Evolutionary conservation across 2,113 vertebrate species (phyloP).

Genomic region (Tachysurus fulvidraco): DNA sequence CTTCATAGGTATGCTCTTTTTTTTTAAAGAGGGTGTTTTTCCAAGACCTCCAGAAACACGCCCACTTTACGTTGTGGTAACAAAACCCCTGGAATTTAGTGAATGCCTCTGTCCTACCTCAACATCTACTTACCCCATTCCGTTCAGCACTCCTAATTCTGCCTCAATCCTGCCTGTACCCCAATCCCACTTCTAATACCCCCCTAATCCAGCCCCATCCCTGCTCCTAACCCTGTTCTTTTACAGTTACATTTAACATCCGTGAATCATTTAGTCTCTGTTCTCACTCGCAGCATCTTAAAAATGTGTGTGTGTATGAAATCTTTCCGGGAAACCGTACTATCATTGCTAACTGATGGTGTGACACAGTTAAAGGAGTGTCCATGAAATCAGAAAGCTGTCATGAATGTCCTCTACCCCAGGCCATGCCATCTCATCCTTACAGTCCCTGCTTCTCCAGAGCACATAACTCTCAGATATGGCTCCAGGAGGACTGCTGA

Average conservation of each 20-base stretch:
- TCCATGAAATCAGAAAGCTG: slow-evolving; percentile 7
- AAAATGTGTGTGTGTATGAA: neutral
- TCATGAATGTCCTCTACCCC: slow-evolving; percentile 10
- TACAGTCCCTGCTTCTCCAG: neutral
- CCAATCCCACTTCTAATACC: neutral
- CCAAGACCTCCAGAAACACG: no score
- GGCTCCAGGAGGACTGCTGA: neutral
- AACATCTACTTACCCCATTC: neutral
- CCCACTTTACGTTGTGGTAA: no score
- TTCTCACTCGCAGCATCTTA: neutral
- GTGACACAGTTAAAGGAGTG: slow-evolving; percentile 21
- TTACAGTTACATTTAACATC: neutral
- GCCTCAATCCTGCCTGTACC: neutral
- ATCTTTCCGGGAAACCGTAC: neutral
- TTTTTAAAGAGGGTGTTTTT: no score
- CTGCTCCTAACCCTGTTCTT: neutral
- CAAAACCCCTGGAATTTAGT: no score
- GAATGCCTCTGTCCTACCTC: neutral
- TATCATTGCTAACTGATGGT: slow-evolving; percentile 1
- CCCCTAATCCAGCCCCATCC: neutral
- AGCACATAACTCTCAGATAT: slow-evolving; percentile 6
- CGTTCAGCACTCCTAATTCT: neutral
- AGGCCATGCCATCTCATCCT: neutral
- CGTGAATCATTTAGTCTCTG: neutral
- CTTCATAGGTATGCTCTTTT: no score